Conservation (phyloP, 2,888 invertebrate genomes). For the Torymus tubicola region DNA sequence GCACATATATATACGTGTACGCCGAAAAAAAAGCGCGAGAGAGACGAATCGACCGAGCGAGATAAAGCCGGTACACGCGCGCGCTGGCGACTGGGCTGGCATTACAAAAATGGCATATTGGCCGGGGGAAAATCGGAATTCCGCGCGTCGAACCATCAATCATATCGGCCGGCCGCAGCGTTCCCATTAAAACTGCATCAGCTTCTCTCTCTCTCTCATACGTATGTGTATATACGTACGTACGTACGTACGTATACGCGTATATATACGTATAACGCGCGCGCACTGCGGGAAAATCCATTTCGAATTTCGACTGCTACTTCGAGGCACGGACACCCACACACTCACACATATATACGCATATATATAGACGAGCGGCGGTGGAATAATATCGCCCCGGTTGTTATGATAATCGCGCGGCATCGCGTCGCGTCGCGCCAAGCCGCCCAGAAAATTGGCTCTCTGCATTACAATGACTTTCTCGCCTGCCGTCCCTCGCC, state of each 20-base stretch:
- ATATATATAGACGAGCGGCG: slow-evolving; percentile 33
- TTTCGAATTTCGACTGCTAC: slow-evolving; percentile 61
- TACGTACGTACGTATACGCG: too few species aligned
- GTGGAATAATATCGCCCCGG: slow-evolving; percentile 74
- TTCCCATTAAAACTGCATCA: slow-evolving; percentile 75
- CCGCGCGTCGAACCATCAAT: slow-evolving; percentile 70
- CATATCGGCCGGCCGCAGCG: slow-evolving; percentile 69
- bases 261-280: background rate
- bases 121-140: slow-evolving; percentile 60
- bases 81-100: background rate
- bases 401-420: slow-evolving; percentile 76
- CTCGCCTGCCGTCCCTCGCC: slow-evolving; percentile 62
- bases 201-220: slow-evolving; percentile 42
- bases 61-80: slow-evolving; percentile 3
- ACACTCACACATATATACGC: too few species aligned
- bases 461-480: slow-evolving; percentile 77
- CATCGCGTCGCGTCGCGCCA: slow-evolving; percentile 73
- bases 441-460: slow-evolving; percentile 77
- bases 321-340: background rate
- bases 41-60: background rate
- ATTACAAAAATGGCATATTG: slow-evolving; percentile 35
- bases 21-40: background rate
- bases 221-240: too few species aligned
- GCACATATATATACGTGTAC: background rate
- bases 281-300: slow-evolving; percentile 63